A percentile compares a stretch with the other conserved stretches of the same genome.
These are phyloP conservation scores for Thecocarcelia acutangulata DNA, from an alignment of 2,888 invertebrate species.

Conservation along the genomic window DNA sequence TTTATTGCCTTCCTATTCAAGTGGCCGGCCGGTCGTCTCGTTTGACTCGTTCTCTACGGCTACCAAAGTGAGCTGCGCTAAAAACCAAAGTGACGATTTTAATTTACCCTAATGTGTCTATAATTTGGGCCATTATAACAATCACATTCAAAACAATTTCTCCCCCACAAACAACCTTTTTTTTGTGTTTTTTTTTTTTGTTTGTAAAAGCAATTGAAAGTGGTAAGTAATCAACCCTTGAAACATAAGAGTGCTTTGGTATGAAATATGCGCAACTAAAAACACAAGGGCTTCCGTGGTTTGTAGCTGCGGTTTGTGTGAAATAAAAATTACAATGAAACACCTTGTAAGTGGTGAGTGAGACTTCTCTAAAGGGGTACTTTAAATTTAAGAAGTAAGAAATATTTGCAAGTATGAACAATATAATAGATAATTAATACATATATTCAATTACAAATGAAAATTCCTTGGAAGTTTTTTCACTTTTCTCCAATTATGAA, in stretches of 20 bases:
- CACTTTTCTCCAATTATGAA: no score
- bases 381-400: not conserved
- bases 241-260: conserved; percentile 26
- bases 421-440: no score
- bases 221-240: conserved; percentile 53
- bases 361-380: not conserved
- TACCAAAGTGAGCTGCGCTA: conserved; percentile 16
- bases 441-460: no score
- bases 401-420: no score
- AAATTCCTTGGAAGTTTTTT: no score
- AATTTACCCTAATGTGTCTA: conserved; percentile 81
- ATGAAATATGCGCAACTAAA: conserved; percentile 3
- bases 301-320: conserved; percentile 34
- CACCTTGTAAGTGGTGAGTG: conserved; percentile 27
- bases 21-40: conserved; percentile 3
- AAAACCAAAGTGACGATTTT: conserved; percentile 76
- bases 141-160: conserved; percentile 72
- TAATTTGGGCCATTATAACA: conserved; percentile 81
- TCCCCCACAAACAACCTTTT: conserved; percentile 35
- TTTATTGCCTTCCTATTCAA: conserved; percentile 36
- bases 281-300: conserved; percentile 40
- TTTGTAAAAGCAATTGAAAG: not conserved
- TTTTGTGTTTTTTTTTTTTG: no score
- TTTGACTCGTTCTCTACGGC: not conserved
- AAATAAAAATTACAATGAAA: conserved; percentile 20